Base-by-base conservation (phyloP, 2,888 invertebrate species). In the Neoitamus cyanurus region DNA sequence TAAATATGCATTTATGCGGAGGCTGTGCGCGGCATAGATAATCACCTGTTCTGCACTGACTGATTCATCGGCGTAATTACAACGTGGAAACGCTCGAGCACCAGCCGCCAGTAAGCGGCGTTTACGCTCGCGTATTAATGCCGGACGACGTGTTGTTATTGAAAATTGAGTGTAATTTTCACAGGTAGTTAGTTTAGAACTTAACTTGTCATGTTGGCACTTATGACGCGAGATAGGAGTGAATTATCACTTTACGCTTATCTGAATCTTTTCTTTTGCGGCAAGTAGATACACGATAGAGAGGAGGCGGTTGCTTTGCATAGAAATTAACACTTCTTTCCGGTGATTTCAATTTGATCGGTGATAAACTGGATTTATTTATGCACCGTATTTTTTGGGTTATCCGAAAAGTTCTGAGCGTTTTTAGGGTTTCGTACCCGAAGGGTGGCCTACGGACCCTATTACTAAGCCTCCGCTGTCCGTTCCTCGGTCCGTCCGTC, bases 11-110 rank as follows among this genome's bases (percentile, higher is more conserved):
- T 73, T 73, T 73, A 73, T 73, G 73, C 73, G 36, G 73, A 73
- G 73, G 73, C 73, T 73, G 73, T 13, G 25, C 34, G 36, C 5
- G 37, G 73, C 73, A 73, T 73, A 73, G 73, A 73, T 73, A 73
- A 73, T 73, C 73, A 73, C 73, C 73, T 73, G 73, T 73, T 73
- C 73, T 15, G 73, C 73, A 73, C 73, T 73, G 73, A 25, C 73
- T 73, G 73, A 73, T 73, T 73, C 37, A 73, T 73, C 73, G 73
- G n/a, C 70, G 70, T 70, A 70, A 31, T 70, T 70, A 58, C 58
- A 58, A 58, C 58, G 9, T 58, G 20, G 25, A 25, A 25, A 25
- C 58, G 20, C 9, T 58, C 58, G 1, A 20, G 25, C 58, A 37
- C 37, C 37, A 25, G 58, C 58, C 58, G 58, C 58, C 58, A 11